Conservation (phyloP, 92 coral and sea anemone species). For the Palythoa grandis region DNA sequence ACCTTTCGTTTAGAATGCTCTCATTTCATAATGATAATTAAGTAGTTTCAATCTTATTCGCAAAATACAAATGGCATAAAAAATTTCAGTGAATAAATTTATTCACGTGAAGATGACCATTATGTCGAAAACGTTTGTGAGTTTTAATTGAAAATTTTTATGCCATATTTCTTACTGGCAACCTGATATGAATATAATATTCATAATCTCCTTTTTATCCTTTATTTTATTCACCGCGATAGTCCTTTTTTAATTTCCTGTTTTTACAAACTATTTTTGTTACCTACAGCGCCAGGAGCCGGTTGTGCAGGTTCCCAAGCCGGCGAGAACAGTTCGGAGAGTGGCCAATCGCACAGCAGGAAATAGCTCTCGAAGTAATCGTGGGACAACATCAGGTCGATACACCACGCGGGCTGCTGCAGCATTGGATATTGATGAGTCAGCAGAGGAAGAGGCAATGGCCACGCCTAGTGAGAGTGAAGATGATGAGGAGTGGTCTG, state of each 20-base stretch:
- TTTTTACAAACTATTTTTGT: slow-evolving; percentile 21
- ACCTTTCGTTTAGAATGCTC: too few species aligned
- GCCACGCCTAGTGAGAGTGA: slow-evolving; percentile 93
- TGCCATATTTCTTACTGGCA: too few species aligned
- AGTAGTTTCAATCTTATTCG: too few species aligned
- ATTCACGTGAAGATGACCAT: too few species aligned
- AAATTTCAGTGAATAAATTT: too few species aligned
- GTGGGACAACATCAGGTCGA: slow-evolving; percentile 69
- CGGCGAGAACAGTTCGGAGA: slow-evolving; percentile 20
- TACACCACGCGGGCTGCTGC: slow-evolving; percentile 94
- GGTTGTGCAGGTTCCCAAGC: slow-evolving; percentile 50
- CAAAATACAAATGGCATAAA: too few species aligned
- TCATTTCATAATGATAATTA: too few species aligned
- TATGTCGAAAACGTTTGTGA: too few species aligned
- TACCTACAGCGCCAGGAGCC: slow-evolving; percentile 53
- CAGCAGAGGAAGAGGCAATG: slow-evolving; percentile 88
- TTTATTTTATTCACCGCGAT: too few species aligned
- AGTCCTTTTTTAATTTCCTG: neutral
- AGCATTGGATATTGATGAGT: slow-evolving; percentile 82
- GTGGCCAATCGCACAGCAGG: slow-evolving; percentile 52
- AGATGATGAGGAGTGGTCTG: slow-evolving; percentile 98
- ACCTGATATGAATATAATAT: too few species aligned
- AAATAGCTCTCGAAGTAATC: slow-evolving; percentile 62
- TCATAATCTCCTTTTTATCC: too few species aligned
- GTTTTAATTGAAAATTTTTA: too few species aligned